A percentile compares a stretch with the other conserved stretches of the same genome.
These are phyloP conservation scores for Gadopsis marmoratus DNA, from an alignment of 2,797 vertebrate species.

Conservation along the genomic window DNA sequence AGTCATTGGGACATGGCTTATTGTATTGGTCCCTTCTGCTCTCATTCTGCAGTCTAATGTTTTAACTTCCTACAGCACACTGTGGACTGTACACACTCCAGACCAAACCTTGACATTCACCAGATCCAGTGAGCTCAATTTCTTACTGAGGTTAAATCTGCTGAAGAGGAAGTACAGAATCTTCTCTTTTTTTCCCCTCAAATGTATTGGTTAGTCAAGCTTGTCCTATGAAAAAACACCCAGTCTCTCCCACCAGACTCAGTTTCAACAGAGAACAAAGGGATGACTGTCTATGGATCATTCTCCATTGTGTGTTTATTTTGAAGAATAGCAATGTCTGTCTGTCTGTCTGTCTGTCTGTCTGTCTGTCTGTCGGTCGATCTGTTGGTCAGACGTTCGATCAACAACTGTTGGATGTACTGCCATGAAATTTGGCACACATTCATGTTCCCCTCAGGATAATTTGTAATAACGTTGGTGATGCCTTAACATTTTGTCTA, in stretches of 20 bases:
- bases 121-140: background rate
- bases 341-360: background rate
- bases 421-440: background rate
- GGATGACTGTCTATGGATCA: background rate
- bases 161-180: background rate
- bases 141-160: background rate
- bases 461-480: background rate
- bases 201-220: background rate
- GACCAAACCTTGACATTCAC: slow-evolving; percentile 2
- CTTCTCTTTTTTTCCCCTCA: background rate
- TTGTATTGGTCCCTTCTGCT: slow-evolving; percentile 46
- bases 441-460: background rate
- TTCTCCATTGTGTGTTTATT: background rate
- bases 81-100: background rate
- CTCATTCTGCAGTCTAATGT: slow-evolving; percentile 33
- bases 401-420: background rate
- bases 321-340: too few relatives aligned
- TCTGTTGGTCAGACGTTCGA: background rate
- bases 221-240: background rate
- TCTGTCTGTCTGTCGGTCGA: too few relatives aligned
- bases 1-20: slow-evolving; percentile 58
- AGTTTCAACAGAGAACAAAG: background rate
- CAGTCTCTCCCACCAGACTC: too few relatives aligned
- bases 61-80: background rate
- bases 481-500: background rate